A percentile compares a stretch with the other conserved stretches of the same genome.
Evolutionary conservation across 2,888 invertebrate species (phyloP).

Genomic region (Dryobotodes eremita): DNA sequence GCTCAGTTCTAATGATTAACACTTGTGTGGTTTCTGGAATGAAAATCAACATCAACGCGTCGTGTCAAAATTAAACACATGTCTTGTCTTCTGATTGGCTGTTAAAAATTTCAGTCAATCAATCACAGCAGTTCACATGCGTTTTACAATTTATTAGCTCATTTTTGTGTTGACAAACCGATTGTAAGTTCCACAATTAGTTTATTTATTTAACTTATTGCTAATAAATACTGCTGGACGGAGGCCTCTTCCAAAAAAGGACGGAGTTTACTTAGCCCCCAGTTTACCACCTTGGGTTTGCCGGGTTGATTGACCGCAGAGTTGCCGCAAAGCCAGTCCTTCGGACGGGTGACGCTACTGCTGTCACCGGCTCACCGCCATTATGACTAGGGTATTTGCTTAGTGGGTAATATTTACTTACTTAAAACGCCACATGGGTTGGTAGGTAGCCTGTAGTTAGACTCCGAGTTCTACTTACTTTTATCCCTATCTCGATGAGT

Average conservation of each 20-base stretch:
- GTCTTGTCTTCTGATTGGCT: neutral
- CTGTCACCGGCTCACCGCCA: slow-evolving; percentile 1
- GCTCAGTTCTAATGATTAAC: neutral
- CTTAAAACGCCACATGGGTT: slow-evolving; percentile 42
- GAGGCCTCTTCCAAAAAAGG: slow-evolving; percentile 44
- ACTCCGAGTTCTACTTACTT: neutral
- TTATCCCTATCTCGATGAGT: neutral
- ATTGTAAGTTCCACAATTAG: neutral
- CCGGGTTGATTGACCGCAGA: slow-evolving; percentile 54
- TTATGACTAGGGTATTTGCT: slow-evolving; percentile 24
- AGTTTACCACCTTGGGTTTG: slow-evolving; percentile 48
- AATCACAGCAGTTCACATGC: neutral
- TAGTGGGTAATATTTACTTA: slow-evolving; percentile 15
- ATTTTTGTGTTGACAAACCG: neutral
- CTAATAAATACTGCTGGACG: slow-evolving; percentile 2
- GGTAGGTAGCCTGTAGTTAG: neutral
- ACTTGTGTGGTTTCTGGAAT: neutral
- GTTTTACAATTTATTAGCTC: no score
- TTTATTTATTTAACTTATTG: slow-evolving; percentile 7
- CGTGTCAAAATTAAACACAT: neutral
- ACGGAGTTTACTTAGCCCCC: slow-evolving; percentile 36
- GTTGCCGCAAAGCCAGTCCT: slow-evolving; percentile 46
- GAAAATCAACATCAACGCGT: neutral
- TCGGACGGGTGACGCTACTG: slow-evolving; percentile 36
- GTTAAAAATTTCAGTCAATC: neutral